A percentile compares a stretch with the other conserved stretches of the same genome.
Conservation (phyloP, 2,113 vertebrate genomes). For the Seriola quinqueradiata region DNA sequence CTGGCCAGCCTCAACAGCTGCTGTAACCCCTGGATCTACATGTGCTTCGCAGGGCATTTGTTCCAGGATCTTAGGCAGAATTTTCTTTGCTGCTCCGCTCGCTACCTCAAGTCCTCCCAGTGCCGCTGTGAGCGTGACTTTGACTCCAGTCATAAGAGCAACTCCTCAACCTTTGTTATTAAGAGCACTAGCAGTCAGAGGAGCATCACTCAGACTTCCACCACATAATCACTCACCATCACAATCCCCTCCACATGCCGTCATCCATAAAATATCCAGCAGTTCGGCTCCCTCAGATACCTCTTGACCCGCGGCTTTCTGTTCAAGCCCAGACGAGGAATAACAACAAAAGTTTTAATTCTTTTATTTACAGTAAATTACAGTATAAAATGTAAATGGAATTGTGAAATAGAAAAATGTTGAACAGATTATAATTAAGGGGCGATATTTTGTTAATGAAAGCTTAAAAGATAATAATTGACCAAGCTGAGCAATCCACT, state of each 20-base stretch:
- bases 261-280: slow-evolving; percentile 19
- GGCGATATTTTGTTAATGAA: slow-evolving; percentile 2
- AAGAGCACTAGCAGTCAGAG: slow-evolving; percentile 91
- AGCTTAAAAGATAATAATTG: background rate
- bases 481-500: slow-evolving; percentile 11
- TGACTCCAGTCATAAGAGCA: slow-evolving; percentile 91
- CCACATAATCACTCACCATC: slow-evolving; percentile 64
- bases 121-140: slow-evolving; percentile 87
- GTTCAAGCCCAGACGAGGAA: background rate
- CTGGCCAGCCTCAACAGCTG: slow-evolving; percentile 99
- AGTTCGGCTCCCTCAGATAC: slow-evolving; percentile 28
- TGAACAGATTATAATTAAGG: slow-evolving; percentile 17
- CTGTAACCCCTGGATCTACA: slow-evolving; percentile 99
- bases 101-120: slow-evolving; percentile 84
- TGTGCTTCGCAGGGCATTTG: slow-evolving; percentile 96
- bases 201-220: slow-evolving; percentile 86
- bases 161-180: slow-evolving; percentile 91
- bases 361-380: slow-evolving; percentile 18
- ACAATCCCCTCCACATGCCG: background rate
- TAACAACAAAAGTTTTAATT: background rate
- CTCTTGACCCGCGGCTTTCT: background rate
- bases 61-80: slow-evolving; percentile 93
- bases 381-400: slow-evolving; percentile 8
- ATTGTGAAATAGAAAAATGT: slow-evolving; percentile 24
- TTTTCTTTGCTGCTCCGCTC: slow-evolving; percentile 89